A percentile compares a stretch with the other conserved stretches of the same genome.
Evolutionary conservation across 2,797 vertebrate genomes (phyloP).

Genomic region (Eutrigla gurnardus): DNA sequence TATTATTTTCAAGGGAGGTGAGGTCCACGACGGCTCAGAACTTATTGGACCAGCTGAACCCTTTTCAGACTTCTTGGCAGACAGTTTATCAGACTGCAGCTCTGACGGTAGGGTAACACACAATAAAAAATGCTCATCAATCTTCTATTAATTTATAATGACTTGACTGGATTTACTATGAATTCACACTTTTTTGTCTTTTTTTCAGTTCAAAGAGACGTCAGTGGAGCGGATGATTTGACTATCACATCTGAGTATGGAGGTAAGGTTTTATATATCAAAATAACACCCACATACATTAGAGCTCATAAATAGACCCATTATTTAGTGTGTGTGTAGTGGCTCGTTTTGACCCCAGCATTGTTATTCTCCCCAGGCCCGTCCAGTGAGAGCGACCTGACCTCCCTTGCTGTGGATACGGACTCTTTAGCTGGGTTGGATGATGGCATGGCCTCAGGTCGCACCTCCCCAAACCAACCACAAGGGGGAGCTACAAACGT

Average conservation of each 20-base stretch:
- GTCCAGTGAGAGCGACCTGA: conserved; percentile 93
- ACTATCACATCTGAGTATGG: conserved; percentile 90
- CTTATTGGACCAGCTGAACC: conserved; percentile 95
- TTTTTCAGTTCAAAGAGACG: conserved; percentile 86
- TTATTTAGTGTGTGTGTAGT: neutral
- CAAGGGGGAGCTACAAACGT: conserved; percentile 81
- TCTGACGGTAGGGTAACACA: conserved; percentile 87
- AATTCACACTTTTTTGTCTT: neutral
- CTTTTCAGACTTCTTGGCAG: conserved; percentile 86
- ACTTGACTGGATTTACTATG: neutral
- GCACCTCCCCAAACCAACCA: conserved; percentile 90
- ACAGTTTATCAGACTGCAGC: conserved; percentile 92
- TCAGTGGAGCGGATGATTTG: conserved; percentile 88
- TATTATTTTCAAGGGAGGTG: conserved; percentile 88
- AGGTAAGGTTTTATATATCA: conserved; percentile 77
- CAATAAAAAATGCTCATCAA: neutral
- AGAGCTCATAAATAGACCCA: neutral
- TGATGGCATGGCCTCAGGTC: conserved; percentile 98
- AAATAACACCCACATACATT: neutral
- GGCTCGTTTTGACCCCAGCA: neutral
- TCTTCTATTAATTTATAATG: neutral
- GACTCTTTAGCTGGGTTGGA: conserved; percentile 92
- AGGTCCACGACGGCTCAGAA: conserved; percentile 95
- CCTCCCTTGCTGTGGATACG: conserved; percentile 90
- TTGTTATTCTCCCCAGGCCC: conserved; percentile 79